Percentiles rank a stretch among this genome's conserved stretches.
Evolutionary conservation across 2,113 vertebrate species (phyloP).

Genomic region (Zosterops pallidus): DNA sequence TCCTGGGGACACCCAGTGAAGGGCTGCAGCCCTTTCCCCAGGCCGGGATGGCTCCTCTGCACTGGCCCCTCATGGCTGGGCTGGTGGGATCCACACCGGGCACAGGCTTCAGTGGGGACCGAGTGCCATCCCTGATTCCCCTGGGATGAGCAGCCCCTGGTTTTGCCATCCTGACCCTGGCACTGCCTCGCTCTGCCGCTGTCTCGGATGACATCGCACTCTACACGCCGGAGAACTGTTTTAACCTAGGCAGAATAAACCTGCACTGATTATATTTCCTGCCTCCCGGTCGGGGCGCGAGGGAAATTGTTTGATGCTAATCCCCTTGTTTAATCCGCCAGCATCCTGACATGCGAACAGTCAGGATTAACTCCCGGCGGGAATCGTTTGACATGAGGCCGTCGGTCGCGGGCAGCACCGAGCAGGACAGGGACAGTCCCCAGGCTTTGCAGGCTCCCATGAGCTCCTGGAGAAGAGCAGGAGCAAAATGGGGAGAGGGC

Average conservation of each 20-base stretch:
- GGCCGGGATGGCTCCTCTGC: background rate
- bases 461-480: background rate
- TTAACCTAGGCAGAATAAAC: background rate
- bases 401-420: rapidly evolving
- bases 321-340: constrained; percentile 31
- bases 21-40: background rate
- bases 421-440: rapidly evolving
- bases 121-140: background rate
- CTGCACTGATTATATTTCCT: background rate
- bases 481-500: background rate
- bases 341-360: background rate
- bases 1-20: background rate
- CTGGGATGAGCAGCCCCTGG: rapidly evolving
- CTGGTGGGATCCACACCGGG: background rate
- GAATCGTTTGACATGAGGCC: background rate
- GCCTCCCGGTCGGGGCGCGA: background rate
- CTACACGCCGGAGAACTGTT: background rate
- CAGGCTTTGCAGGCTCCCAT: rapidly evolving
- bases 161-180: rapidly evolving
- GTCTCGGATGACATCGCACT: background rate
- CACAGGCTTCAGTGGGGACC: background rate
- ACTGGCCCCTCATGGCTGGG: rapidly evolving
- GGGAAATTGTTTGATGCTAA: constrained; percentile 53
- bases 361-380: background rate
- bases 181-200: rapidly evolving